A percentile compares a stretch with the other conserved stretches of the same genome.
These are phyloP conservation scores for Nematopogon swammerdamellus DNA, from an alignment of 2,888 invertebrate species.

Conservation along the genomic window DNA sequence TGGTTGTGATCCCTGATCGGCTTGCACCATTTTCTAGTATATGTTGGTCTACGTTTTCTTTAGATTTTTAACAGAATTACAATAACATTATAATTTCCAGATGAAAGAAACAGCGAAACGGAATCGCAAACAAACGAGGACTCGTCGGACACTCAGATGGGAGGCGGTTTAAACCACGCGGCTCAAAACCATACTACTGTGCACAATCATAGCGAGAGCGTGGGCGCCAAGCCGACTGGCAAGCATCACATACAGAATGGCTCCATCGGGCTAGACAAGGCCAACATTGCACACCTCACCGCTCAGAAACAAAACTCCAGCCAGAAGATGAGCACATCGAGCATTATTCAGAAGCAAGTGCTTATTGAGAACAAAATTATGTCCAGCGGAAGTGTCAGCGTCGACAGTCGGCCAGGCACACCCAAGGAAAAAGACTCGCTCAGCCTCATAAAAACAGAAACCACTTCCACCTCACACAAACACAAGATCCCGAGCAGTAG, in stretches of 20 bases:
- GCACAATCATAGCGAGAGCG: conserved; percentile 48
- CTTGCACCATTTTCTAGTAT: too few relatives aligned
- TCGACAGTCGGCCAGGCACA: conserved; percentile 45
- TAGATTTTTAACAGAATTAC: too few relatives aligned
- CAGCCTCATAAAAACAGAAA: conserved; percentile 32
- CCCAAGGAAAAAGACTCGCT: conserved; percentile 44
- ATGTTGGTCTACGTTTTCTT: too few relatives aligned
- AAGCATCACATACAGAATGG: conserved; percentile 52
- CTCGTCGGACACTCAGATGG: conserved; percentile 66
- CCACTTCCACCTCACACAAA: conserved; percentile 43
- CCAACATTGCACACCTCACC: conserved; percentile 22
- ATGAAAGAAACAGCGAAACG: conserved; percentile 83
- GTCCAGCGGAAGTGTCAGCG: conserved; percentile 24
- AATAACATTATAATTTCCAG: too few relatives aligned
- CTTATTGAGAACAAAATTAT: conserved; percentile 40
- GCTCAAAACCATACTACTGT: conserved; percentile 46
- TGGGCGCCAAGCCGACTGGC: conserved; percentile 46
- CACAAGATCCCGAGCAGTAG: conserved; percentile 45
- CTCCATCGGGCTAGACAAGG: conserved; percentile 28
- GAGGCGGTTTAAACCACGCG: conserved; percentile 40
- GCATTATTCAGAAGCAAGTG: conserved; percentile 40
- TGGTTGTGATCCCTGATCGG: too few relatives aligned
- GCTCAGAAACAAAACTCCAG: conserved; percentile 30
- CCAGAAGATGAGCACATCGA: conserved; percentile 36
- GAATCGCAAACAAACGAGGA: conserved; percentile 82